Evolutionary conservation across 2,888 invertebrate species (phyloP), one percentile per base, ranked within the genome.

Genomic region (Parthenolecanium corni): DNA sequence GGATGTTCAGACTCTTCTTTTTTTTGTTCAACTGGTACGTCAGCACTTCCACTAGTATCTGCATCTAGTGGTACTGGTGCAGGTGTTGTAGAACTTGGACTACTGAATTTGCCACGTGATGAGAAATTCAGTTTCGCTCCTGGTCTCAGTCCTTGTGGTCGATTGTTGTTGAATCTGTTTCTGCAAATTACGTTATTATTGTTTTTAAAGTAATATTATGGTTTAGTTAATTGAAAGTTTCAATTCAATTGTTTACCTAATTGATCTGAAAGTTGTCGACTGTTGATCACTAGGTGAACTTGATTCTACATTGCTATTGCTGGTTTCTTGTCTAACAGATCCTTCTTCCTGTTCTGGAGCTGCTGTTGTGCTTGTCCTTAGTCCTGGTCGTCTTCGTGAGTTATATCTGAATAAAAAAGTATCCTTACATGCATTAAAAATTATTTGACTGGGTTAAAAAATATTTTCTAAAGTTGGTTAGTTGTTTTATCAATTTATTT

Each of bases 101-200:
- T 51, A 16, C 65, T 65, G 4, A 65, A 46, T 51, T 66, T 64
- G 24, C 65, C 64, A 42, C 67, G 64, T 1, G 66, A 64, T 40
- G 67, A 64, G 66, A 84, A 72, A 71, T 82, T 83, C 52, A 85
- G 74, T 69, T 82, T 78, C 2, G 82, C 80, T 1, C 83, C 84
- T 0, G 84, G 84, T 63, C 84, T 76, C 56, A 83, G 74, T 0
- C 84, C 79, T 57, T 83, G 72, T 1, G 76, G 52, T 21, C 44
- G 18, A 20, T 58, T 58, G 23, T n/a, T 38, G 25, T 16, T 52
- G 18, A 52, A 18, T 58, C 36, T 51, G 11, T 40, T 58, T 25
- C 64, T 64, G n/a, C n/a, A 38, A 36, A 53, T 47, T 9, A n/a
- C 44, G 21, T 5, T 49, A 52, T 31, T 40, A 25, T 57, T 46